These are phyloP conservation scores for Chrysolina haemoptera DNA, from an alignment of 2,888 invertebrate species.

Conservation along the genomic window DNA sequence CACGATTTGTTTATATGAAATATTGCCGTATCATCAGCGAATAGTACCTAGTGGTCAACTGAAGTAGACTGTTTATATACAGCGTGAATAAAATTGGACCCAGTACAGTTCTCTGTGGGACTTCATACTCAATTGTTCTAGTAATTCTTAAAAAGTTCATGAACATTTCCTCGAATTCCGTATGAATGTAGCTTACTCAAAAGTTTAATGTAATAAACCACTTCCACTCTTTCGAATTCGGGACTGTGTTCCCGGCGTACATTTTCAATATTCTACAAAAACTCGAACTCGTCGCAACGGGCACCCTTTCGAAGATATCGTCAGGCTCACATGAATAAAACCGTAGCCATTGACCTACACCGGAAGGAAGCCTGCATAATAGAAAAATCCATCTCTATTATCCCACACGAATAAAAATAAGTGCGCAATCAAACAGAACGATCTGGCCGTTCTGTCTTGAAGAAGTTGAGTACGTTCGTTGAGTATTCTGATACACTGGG, in stretches of 20 bases:
- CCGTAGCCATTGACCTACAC: constrained; percentile 22
- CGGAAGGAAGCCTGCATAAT: constrained; percentile 47
- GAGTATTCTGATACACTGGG: constrained; percentile 4
- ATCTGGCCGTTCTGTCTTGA: constrained; percentile 2
- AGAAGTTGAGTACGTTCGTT: neutral
- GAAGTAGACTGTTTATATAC: no score
- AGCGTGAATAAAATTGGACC: no score
- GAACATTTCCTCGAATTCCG: no score
- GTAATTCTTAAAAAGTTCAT: no score
- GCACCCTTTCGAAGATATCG: constrained; percentile 15
- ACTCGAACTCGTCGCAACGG: neutral
- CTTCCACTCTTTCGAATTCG: neutral
- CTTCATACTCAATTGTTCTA: no score
- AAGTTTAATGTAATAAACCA: no score
- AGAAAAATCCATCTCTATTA: constrained; percentile 50
- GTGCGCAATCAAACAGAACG: constrained; percentile 33
- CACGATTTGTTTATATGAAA: no score
- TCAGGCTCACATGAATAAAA: constrained; percentile 25
- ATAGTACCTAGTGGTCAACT: no score
- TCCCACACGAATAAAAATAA: constrained; percentile 50
- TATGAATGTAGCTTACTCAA: no score
- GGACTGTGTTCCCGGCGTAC: neutral
- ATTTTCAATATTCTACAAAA: constrained; percentile 15
- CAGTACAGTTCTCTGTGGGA: no score
- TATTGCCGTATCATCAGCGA: no score